Percentiles rank a stretch among this genome's conserved stretches.
These are phyloP conservation scores for Daphoenositta chrysoptera DNA, from an alignment of 2,113 vertebrate genomes.

Conservation along the genomic window DNA sequence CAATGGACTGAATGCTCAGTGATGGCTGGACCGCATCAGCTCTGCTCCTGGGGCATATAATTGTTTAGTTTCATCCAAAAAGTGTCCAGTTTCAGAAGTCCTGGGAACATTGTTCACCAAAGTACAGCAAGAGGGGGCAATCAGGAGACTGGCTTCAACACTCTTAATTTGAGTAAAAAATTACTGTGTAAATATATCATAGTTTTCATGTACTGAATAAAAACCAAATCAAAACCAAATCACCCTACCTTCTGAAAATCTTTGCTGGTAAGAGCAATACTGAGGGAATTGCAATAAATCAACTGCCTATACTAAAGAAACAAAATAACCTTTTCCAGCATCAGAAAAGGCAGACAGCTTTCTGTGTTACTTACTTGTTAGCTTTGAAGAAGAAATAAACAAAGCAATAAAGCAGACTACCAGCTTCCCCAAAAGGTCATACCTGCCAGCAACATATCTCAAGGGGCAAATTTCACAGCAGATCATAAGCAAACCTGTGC, in stretches of 20 bases:
- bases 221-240: background rate
- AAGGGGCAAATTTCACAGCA: background rate
- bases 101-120: background rate
- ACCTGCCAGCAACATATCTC: background rate
- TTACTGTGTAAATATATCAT: background rate
- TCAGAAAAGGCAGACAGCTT: background rate
- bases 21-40: background rate
- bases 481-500: background rate
- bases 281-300: background rate
- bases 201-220: background rate
- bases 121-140: background rate
- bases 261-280: background rate
- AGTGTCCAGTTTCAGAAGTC: background rate
- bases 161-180: background rate
- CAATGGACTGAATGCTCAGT: background rate
- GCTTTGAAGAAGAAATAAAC: slow-evolving; percentile 29
- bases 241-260: background rate
- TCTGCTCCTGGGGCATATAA: background rate
- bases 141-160: background rate
- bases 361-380: background rate
- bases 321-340: background rate
- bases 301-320: background rate
- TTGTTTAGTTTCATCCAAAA: background rate
- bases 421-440: slow-evolving; percentile 12
- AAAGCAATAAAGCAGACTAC: background rate